These are phyloP conservation scores for Melieria crassipennis DNA, from an alignment of 2,888 invertebrate species.

Conservation along the genomic window DNA sequence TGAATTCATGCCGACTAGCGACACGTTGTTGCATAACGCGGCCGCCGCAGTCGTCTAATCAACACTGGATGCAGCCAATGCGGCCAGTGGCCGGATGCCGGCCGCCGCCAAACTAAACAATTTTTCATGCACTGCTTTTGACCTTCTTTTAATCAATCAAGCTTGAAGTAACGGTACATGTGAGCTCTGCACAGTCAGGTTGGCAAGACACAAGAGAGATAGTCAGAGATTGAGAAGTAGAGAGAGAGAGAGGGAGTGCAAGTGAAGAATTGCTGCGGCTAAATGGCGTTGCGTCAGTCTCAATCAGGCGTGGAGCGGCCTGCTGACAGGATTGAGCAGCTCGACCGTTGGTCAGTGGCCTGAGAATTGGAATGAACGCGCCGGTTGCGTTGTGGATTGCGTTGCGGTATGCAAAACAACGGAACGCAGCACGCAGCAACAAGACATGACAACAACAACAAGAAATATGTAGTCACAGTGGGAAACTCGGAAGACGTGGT, in stretches of 20 bases:
- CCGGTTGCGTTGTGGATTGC: no score
- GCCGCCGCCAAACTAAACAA: constrained; percentile 21
- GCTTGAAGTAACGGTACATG: constrained; percentile 44
- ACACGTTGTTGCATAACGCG: constrained; percentile 7
- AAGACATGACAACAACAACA: not conserved
- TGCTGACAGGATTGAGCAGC: no score
- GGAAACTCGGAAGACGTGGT: no score
- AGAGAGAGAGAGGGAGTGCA: not conserved
- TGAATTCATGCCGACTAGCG: not conserved
- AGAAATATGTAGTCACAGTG: not conserved
- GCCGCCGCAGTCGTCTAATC: constrained; percentile 11
- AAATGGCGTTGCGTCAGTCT: no score
- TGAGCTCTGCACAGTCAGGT: constrained; percentile 31
- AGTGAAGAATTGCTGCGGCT: no score
- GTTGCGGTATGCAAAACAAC: constrained; percentile 4
- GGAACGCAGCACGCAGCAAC: not conserved
- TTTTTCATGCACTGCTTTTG: constrained; percentile 38
- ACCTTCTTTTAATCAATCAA: constrained; percentile 49
- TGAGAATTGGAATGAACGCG: no score
- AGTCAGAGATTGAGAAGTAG: constrained; percentile 18
- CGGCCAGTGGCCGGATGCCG: not conserved
- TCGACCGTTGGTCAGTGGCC: no score
- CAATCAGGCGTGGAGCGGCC: constrained; percentile 13
- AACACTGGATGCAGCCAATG: constrained; percentile 14
- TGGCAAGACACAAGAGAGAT: constrained; percentile 6